Conservation (phyloP, 1,140 invertebrate genomes). For the honey bee (Apis mellifera) region DNA sequence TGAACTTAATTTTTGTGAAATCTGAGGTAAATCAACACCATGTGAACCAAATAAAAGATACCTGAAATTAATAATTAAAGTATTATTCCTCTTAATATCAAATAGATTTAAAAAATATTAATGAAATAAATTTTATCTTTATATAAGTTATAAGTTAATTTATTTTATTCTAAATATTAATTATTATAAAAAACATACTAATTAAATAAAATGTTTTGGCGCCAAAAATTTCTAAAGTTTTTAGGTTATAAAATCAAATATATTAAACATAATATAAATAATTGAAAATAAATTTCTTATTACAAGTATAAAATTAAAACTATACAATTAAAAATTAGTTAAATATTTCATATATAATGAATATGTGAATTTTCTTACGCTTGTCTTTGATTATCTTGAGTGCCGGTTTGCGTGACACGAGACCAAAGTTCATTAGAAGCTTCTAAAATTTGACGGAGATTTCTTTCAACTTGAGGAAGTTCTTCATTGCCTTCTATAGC, state of each 20-base stretch:
- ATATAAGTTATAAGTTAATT: not conserved
- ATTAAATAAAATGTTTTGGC: constrained; percentile 4
- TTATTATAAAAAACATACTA: not conserved
- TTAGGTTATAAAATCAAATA: constrained; percentile 17
- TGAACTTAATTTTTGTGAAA: constrained; percentile 94
- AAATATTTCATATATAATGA: not conserved
- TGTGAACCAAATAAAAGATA: constrained; percentile 95
- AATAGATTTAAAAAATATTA: not conserved
- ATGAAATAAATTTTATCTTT: not conserved
- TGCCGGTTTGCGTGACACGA: constrained; percentile 90
- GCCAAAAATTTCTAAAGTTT: constrained; percentile 10
- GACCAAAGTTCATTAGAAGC: constrained; percentile 95
- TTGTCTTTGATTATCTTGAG: constrained; percentile 91
- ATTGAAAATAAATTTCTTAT: not conserved
- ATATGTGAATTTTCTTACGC: constrained; percentile 86
- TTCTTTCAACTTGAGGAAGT: constrained; percentile 93
- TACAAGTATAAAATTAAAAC: constrained; percentile 17
- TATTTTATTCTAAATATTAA: not conserved
- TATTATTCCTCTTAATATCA: not conserved
- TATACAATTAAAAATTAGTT: not conserved
- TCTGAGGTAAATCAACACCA: constrained; percentile 95
- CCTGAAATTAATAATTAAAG: constrained; percentile 81
- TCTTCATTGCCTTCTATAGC: constrained; percentile 93
- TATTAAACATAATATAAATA: not conserved
- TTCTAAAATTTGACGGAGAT: constrained; percentile 94